Evolutionary conservation across 2,113 vertebrate species (phyloP).

Genomic region (Poeciliopsis turrubarensis): DNA sequence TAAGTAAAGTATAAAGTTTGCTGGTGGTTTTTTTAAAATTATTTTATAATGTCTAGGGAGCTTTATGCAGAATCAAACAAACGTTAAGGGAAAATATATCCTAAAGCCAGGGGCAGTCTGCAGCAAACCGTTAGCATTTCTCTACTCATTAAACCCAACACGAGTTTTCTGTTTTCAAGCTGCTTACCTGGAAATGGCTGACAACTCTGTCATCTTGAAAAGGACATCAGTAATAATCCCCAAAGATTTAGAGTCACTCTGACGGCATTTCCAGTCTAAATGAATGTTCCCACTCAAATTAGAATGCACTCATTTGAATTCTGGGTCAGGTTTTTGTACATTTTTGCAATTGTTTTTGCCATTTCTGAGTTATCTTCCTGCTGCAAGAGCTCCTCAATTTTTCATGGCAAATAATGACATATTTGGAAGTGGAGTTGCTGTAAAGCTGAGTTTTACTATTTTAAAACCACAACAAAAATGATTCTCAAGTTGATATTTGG

Average conservation of each 20-base stretch:
- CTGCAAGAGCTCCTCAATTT: too few relatives aligned
- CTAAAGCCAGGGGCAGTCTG: neutral
- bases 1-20: conserved; percentile 8
- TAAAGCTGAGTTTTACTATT: too few relatives aligned
- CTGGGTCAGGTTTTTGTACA: too few relatives aligned
- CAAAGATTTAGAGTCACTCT: neutral
- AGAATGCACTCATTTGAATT: too few relatives aligned
- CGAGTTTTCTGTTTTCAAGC: neutral
- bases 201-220: neutral
- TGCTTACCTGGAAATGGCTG: neutral
- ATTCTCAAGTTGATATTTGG: too few relatives aligned
- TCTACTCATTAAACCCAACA: neutral
- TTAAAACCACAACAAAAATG: too few relatives aligned
- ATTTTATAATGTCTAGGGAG: conserved; percentile 21
- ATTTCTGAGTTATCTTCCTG: too few relatives aligned
- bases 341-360: too few relatives aligned
- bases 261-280: neutral
- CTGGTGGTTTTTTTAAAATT: neutral
- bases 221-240: neutral
- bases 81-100: neutral
- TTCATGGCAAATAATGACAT: too few relatives aligned
- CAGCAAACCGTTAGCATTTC: neutral
- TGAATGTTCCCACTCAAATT: neutral
- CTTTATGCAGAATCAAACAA: conserved; percentile 7
- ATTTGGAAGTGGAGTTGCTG: too few relatives aligned